These are phyloP conservation scores for Lasioglossum marginatum DNA, from an alignment of 2,888 invertebrate species.

Conservation along the genomic window DNA sequence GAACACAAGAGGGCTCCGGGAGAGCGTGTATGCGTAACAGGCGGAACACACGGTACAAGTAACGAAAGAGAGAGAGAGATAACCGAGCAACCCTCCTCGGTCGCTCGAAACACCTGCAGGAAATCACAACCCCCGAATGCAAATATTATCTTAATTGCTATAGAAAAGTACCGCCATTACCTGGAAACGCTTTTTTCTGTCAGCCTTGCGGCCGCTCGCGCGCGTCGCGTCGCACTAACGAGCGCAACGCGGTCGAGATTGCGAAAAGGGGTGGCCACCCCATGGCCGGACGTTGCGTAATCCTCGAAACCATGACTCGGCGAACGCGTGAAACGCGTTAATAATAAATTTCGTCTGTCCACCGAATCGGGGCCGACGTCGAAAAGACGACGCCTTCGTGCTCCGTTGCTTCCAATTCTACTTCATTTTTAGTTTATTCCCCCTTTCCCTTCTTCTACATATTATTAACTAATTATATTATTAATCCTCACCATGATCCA, in stretches of 20 bases:
- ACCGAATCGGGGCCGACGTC: neutral
- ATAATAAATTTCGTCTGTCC: constrained; percentile 43
- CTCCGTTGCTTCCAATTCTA: neutral
- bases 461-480: too few species aligned
- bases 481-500: too few species aligned
- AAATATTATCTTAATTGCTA: constrained; percentile 84
- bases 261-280: constrained; percentile 13
- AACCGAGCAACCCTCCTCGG: constrained; percentile 61
- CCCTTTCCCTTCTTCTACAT: too few species aligned
- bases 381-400: neutral
- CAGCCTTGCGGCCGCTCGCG: constrained; percentile 17
- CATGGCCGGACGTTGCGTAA: constrained; percentile 17
- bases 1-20: constrained; percentile 26
- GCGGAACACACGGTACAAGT: constrained; percentile 69
- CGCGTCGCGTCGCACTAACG: constrained; percentile 40
- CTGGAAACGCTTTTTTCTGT: constrained; percentile 66
- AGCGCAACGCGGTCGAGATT: constrained; percentile 51
- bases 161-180: constrained; percentile 75
- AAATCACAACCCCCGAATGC: constrained; percentile 84
- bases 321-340: constrained; percentile 39
- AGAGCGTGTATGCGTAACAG: constrained; percentile 55
- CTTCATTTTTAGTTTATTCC: neutral
- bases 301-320: constrained; percentile 51
- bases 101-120: constrained; percentile 82
- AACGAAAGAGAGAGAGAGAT: constrained; percentile 55